These are phyloP conservation scores for Elaphurus davidianus DNA, from an alignment of 2,113 vertebrate genomes.

Conservation along the genomic window DNA sequence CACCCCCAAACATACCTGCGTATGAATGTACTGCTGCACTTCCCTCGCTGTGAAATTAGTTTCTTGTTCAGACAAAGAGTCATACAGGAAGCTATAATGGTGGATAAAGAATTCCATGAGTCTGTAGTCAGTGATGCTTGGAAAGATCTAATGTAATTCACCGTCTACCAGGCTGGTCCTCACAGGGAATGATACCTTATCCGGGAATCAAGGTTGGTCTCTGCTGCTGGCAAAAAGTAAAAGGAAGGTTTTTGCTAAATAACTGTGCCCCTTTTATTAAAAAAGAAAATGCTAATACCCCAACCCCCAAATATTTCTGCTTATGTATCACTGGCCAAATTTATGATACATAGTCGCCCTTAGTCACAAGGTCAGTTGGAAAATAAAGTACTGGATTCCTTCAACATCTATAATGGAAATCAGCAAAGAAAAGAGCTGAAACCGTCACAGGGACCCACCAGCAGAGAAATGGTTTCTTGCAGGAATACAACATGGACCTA, in stretches of 20 bases:
- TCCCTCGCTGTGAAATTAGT: background rate
- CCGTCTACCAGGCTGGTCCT: background rate
- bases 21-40: background rate
- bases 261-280: background rate
- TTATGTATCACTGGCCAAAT: background rate
- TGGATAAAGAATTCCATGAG: background rate
- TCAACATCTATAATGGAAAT: background rate
- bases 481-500: background rate
- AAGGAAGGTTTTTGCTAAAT: background rate
- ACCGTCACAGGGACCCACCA: background rate
- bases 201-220: background rate
- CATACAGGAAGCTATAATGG: background rate
- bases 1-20: no score
- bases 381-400: background rate
- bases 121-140: background rate
- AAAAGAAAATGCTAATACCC: background rate
- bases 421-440: background rate
- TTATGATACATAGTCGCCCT: background rate
- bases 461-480: background rate
- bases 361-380: background rate
- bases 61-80: background rate
- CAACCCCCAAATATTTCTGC: background rate
- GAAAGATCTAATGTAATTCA: background rate
- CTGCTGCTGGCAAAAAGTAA: background rate
- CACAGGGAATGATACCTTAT: background rate